phyloP scores from a whole-genome alignment of 2,113 vertebrate genomes.

The Larimichthys polyactis region DNA sequence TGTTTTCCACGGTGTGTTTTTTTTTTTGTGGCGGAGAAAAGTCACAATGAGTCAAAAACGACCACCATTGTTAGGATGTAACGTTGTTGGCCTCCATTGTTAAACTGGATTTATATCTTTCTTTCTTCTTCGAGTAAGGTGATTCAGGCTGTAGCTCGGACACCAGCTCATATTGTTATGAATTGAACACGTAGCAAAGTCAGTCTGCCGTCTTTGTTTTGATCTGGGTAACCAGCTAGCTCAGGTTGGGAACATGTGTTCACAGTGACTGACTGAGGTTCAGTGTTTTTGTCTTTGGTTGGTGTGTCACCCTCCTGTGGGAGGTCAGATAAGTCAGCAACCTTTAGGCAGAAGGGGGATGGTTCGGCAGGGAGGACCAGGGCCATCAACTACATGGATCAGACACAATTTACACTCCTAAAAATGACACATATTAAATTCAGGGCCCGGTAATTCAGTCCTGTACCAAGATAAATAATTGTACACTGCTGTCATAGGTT shows the following conservation, averaged over 20 bases:
- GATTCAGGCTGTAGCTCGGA: not conserved
- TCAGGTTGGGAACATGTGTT: not conserved
- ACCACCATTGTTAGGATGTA: not conserved
- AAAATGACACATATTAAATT: not conserved
- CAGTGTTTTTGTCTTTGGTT: not conserved
- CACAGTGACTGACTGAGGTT: not conserved
- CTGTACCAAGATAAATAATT: not conserved
- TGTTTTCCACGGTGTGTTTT: not conserved
- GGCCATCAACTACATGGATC: not conserved
- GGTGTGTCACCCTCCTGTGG: not conserved
- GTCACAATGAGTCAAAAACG: not conserved
- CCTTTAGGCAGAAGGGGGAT: not conserved
- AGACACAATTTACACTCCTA: not conserved
- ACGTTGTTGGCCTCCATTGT: not conserved
- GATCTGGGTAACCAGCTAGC: too few species aligned
- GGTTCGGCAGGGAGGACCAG: not conserved
- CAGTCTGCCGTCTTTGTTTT: not conserved
- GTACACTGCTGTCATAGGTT: not conserved
- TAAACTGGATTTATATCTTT: not conserved
- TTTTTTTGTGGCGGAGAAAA: not conserved
- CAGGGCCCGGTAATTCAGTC: not conserved
- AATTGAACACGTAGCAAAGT: not conserved
- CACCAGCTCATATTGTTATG: too few species aligned
- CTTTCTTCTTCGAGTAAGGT: not conserved
- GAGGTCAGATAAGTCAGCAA: constrained; percentile 37